Evolutionary conservation across 2,888 invertebrate genomes (phyloP), one percentile per base, ranked within the genome.

Genomic region (Hanleya hanleyi): DNA sequence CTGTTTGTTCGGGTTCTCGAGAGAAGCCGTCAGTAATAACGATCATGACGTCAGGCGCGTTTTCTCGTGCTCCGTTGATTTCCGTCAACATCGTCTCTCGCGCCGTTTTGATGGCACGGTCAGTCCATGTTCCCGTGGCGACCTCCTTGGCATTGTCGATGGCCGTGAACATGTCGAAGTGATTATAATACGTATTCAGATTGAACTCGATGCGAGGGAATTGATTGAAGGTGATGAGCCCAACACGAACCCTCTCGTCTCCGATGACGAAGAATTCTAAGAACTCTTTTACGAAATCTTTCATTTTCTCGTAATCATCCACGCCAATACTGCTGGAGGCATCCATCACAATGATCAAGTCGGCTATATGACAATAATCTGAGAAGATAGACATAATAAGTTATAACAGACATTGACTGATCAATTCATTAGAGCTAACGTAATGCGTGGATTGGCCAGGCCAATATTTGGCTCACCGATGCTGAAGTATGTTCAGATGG

Each of bases 141-240:
- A 57, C 57, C 15, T 57, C 57, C 57, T 57, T 22, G 57, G 57
- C 57, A 26, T 26, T 57, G 57, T 57, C 57, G 29, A 57, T 26
- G 1, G 57, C 57, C 5, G 1, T 32, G 57, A 57, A 57, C 26
- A 57, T 18, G 15, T 57, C 57, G 26, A 29, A 15, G 29, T 57
- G 57, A 26, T 32, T 57, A 32, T 57, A 57, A 9, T 57, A 26
- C 12, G 57, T 29, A 32, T 57, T 57, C 22, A 57, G 32, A 32
- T 57, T 29, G 57, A 57, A 57, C 57, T 57, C 57, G 57, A 57
- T 57, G 57, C 29, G 22, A 15, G 57, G 57, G 26, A 29, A 57
- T 12, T 57, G 18, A 32, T 26, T 57, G 26, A 29, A 57, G 32
- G 57, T 29, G 22, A 57, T 15, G 15, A 57, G 9, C 4, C 29